Conservation (phyloP, 2,113 vertebrate species). For the Thunnus maccoyii region DNA sequence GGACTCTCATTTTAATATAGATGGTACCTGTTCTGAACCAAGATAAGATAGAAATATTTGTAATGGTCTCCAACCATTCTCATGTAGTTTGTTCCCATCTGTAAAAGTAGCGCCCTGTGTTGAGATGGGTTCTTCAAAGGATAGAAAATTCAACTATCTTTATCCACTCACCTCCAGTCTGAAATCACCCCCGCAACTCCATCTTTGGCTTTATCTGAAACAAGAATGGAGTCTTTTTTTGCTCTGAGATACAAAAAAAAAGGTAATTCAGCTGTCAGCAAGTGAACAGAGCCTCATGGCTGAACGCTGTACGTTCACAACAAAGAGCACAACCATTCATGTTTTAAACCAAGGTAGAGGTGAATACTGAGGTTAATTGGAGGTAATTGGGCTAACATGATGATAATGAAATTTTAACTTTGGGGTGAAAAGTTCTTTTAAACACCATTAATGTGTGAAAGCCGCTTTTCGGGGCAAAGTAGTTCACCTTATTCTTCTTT, state of each 20-base stretch:
- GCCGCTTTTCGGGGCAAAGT: constrained; percentile 16
- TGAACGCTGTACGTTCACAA: constrained; percentile 23
- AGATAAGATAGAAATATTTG: no score
- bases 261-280: constrained; percentile 33
- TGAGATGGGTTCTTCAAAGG: background rate
- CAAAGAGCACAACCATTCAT: background rate
- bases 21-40: no score
- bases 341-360: background rate
- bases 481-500: background rate
- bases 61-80: no score
- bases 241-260: constrained; percentile 35
- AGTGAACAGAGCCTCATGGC: constrained; percentile 30
- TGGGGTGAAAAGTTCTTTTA: background rate
- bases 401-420: background rate
- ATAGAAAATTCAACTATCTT: background rate
- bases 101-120: background rate
- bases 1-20: no score
- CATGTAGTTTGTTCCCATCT: background rate
- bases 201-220: constrained; percentile 29
- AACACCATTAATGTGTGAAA: constrained; percentile 1
- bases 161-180: constrained; percentile 27
- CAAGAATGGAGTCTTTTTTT: constrained; percentile 27
- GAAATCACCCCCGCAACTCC: constrained; percentile 34
- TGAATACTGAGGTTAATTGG: background rate
- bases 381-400: background rate